These are phyloP conservation scores for Saguinus imperator DNA, from an alignment of 2,113 vertebrate species.

Conservation along the genomic window DNA sequence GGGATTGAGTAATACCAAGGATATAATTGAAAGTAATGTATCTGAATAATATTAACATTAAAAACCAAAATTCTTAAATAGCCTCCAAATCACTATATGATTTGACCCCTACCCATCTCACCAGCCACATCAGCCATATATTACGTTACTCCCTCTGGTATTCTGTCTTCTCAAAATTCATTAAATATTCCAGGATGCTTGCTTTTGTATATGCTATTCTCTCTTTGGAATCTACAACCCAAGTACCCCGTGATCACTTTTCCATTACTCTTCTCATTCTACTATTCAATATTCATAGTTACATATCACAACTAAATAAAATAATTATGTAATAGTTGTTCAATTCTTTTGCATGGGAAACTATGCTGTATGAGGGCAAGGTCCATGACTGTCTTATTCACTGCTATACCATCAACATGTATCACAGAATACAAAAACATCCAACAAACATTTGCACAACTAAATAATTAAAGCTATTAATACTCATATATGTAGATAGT, in stretches of 20 bases:
- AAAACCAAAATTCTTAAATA: neutral
- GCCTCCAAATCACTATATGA: neutral
- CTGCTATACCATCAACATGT: neutral
- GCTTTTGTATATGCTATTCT: neutral
- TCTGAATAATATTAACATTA: neutral
- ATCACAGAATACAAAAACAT: neutral
- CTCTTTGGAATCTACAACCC: neutral
- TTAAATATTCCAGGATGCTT: neutral
- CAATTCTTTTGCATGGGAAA: neutral
- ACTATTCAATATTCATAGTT: neutral
- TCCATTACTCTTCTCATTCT: neutral
- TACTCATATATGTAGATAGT: neutral
- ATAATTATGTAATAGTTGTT: neutral
- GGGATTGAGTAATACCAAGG: neutral
- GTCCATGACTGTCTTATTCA: neutral
- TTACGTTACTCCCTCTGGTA: neutral
- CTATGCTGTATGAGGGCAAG: neutral
- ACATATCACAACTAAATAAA: neutral
- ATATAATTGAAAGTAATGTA: neutral
- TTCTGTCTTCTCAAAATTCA: neutral
- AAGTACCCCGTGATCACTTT: neutral
- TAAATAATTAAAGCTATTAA: neutral
- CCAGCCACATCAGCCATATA: neutral
- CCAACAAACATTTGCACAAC: neutral
- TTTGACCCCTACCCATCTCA: neutral